These are phyloP conservation scores for Drosophila tani DNA, from an alignment of 1,140 invertebrate species.

Conservation along the genomic window DNA sequence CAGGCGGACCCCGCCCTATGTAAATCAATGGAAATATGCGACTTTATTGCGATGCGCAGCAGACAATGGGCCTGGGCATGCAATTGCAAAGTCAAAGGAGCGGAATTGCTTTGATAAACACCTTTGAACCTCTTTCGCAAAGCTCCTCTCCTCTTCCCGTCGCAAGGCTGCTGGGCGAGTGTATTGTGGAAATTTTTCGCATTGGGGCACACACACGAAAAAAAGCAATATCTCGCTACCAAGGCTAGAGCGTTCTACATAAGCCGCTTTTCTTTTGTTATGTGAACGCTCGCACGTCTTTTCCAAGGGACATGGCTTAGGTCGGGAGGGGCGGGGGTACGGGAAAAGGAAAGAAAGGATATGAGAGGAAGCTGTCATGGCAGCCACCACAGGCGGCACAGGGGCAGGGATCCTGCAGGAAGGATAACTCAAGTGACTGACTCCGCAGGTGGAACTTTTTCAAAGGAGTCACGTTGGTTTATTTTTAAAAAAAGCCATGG, in stretches of 20 bases:
- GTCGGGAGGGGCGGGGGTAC: not conserved
- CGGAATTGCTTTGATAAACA: conserved; percentile 70
- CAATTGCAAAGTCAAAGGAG: conserved; percentile 42
- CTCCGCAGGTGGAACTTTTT: conserved; percentile 58
- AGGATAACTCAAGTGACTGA: conserved; percentile 33
- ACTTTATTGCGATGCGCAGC: conserved; percentile 6
- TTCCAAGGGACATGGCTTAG: conserved; percentile 25
- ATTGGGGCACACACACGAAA: conserved; percentile 36
- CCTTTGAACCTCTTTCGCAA: conserved; percentile 14
- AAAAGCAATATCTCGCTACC: conserved; percentile 54
- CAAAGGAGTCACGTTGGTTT: conserved; percentile 62
- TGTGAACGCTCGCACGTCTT: conserved; percentile 61
- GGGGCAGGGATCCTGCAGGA: conserved; percentile 11
- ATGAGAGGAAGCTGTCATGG: conserved; percentile 55
- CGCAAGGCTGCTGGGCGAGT: conserved; percentile 20
- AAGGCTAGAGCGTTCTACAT: conserved; percentile 49
- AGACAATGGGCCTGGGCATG: conserved; percentile 9
- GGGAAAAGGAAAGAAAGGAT: conserved; percentile 16
- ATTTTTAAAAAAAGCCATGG: conserved; percentile 59
- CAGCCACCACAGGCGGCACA: conserved; percentile 39
- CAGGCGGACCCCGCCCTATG: conserved; percentile 6
- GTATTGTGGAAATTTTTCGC: conserved; percentile 42
- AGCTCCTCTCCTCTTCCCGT: conserved; percentile 16
- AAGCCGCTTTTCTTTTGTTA: conserved; percentile 78
- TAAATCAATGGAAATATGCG: conserved; percentile 41